These are phyloP conservation scores for Dioctria linearis DNA, from an alignment of 2,888 invertebrate genomes.

Conservation along the genomic window DNA sequence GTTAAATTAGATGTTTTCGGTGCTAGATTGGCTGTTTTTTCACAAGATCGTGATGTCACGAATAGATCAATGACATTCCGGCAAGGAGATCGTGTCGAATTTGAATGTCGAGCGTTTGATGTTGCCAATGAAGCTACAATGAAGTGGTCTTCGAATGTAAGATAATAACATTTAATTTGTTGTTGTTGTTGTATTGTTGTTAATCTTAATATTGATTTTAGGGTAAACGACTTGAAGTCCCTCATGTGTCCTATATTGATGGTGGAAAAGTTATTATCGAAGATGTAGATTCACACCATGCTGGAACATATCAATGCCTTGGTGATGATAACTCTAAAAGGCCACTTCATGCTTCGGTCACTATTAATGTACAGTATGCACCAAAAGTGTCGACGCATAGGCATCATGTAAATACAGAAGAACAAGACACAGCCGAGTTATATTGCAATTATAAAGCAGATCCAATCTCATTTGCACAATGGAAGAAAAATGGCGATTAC, in stretches of 20 bases:
- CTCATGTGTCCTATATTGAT: constrained; percentile 59
- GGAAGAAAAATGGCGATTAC: constrained; percentile 63
- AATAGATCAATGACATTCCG: constrained; percentile 66
- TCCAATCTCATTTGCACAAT: constrained; percentile 64
- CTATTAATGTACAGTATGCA: constrained; percentile 65
- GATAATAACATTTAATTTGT: neutral
- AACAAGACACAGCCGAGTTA: constrained; percentile 64
- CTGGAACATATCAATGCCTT: constrained; percentile 67
- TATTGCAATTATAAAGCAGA: constrained; percentile 68
- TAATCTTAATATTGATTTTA: constrained; percentile 54
- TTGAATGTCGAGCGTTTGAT: constrained; percentile 65
- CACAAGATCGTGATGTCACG: constrained; percentile 66
- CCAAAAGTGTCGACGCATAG: constrained; percentile 68
- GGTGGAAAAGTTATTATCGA: constrained; percentile 64
- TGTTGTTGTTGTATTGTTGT: neutral
- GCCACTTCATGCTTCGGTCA: constrained; percentile 66
- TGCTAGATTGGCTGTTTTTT: constrained; percentile 63
- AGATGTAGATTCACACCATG: constrained; percentile 64
- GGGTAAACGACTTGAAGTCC: constrained; percentile 64
- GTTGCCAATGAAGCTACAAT: constrained; percentile 61
- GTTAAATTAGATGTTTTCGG: constrained; percentile 57
- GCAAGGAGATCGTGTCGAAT: constrained; percentile 66
- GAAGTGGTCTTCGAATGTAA: constrained; percentile 68
- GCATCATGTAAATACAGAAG: constrained; percentile 66
- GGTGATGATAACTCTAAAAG: constrained; percentile 65